Evolutionary conservation across 2,797 vertebrate species (phyloP).

Genomic region (Peromyscus aztecus): DNA sequence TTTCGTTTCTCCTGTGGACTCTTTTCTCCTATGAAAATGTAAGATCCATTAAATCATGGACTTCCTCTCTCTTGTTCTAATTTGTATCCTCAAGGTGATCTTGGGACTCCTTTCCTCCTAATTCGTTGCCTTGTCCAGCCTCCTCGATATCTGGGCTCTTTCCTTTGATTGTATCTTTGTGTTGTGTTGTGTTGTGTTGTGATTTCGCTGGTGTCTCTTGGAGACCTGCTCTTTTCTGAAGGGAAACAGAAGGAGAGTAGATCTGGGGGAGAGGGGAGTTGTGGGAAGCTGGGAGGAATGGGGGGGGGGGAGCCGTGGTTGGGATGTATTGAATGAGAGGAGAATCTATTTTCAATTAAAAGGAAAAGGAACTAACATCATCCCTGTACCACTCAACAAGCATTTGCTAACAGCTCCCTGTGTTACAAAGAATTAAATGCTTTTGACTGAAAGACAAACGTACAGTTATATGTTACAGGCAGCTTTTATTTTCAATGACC

Average conservation of each 20-base stretch:
- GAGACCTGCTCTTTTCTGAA: neutral
- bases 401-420: neutral
- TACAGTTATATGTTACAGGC: neutral
- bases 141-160: neutral
- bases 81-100: neutral
- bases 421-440: constrained; percentile 23
- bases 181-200: neutral
- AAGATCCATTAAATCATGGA: neutral
- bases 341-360: neutral
- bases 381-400: neutral
- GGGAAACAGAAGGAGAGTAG: no score
- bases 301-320: neutral
- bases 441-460: neutral
- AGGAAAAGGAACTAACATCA: neutral
- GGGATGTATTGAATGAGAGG: neutral
- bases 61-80: neutral
- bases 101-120: neutral
- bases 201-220: neutral
- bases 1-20: constrained; percentile 43
- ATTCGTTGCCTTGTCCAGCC: neutral
- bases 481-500: neutral
- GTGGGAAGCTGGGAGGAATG: neutral
- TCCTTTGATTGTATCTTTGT: neutral
- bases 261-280: no score
- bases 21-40: neutral